Evolutionary conservation across 2,888 invertebrate species (phyloP).

Genomic region (Pseudococcus longispinus): DNA sequence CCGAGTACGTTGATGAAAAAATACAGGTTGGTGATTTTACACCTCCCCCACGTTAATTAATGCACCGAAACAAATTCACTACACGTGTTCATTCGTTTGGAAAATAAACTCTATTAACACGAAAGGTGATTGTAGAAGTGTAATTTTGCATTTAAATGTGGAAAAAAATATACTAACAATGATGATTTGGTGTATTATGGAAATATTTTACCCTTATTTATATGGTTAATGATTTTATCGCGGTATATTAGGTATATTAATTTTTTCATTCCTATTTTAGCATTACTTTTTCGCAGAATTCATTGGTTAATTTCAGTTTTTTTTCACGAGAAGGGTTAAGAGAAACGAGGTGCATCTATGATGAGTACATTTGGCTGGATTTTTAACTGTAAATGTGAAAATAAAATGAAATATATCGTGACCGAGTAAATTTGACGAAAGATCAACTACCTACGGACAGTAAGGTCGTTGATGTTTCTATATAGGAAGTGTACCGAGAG

Average conservation of each 20-base stretch:
- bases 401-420: slow-evolving; percentile 4
- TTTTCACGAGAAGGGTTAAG: neutral
- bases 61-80: no score
- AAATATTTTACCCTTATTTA: neutral
- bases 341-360: neutral
- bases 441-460: neutral
- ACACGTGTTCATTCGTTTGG: neutral
- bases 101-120: neutral
- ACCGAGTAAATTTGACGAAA: neutral
- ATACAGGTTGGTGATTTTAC: no score
- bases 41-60: no score
- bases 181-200: neutral
- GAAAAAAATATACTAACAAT: neutral
- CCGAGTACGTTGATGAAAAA: no score
- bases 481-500: neutral
- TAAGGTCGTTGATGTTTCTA: neutral
- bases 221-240: neutral
- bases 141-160: neutral
- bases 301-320: neutral
- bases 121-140: neutral
- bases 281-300: neutral
- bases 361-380: neutral
- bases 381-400: neutral
- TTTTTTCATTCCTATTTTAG: neutral
- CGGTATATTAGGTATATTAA: neutral